Conservation (phyloP, 2,113 vertebrate genomes). For the Callithrix jacchus region DNA sequence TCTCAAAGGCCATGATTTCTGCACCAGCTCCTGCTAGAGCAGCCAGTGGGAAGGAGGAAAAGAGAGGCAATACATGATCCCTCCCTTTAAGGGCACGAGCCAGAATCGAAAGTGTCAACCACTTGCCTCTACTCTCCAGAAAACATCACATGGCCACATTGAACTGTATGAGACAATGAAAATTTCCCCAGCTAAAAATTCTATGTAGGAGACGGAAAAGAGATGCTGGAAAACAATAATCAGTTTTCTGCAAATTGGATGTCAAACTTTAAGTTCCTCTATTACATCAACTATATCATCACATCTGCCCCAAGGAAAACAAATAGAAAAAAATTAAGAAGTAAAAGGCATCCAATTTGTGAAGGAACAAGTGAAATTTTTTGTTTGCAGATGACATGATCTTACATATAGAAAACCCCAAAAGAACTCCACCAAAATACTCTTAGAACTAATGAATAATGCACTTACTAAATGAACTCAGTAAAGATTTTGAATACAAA, state of each 20-base stretch:
- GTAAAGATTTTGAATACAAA: not conserved
- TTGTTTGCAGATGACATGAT: not conserved
- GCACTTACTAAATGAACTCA: not conserved
- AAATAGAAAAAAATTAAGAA: not conserved
- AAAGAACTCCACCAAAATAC: not conserved
- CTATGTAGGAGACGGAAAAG: not conserved
- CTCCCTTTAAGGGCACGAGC: too few relatives aligned
- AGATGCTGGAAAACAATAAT: not conserved
- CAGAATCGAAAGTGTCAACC: not conserved
- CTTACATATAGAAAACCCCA: not conserved
- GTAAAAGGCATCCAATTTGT: not conserved
- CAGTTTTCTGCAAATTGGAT: not conserved
- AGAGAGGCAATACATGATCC: not conserved
- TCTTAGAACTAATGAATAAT: not conserved
- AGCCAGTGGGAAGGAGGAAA: not conserved
- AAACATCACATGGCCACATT: not conserved
- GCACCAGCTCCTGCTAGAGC: not conserved
- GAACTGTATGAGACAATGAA: too few relatives aligned
- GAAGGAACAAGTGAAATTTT: not conserved
- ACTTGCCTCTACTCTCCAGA: not conserved
- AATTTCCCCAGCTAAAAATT: accelerated
- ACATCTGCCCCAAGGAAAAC: not conserved
- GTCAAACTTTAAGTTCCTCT: not conserved
- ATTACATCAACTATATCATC: accelerated
- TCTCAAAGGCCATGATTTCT: not conserved